A percentile compares a stretch with the other conserved stretches of the same genome.
Conservation (phyloP, 2,888 invertebrate species). For the Stenodera caucasica region DNA sequence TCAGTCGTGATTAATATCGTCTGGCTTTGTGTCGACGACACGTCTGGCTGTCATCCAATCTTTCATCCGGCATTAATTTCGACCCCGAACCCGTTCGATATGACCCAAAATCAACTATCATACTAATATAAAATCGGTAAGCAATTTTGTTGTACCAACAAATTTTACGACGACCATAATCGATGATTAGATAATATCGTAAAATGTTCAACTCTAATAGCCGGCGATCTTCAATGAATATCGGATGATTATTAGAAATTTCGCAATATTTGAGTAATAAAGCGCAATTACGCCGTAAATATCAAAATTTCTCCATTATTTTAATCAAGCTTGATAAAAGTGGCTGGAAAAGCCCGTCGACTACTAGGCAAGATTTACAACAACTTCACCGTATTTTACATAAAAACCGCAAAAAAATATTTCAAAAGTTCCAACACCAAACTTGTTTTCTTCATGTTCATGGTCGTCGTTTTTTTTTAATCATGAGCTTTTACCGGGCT, state of each 20-base stretch:
- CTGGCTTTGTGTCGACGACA: neutral
- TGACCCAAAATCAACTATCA: neutral
- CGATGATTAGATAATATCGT: neutral
- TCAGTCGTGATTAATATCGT: neutral
- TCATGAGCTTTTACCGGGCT: neutral
- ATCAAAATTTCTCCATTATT: neutral
- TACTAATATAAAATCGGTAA: neutral
- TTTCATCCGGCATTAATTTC: neutral
- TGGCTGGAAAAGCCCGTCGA: slow-evolving; percentile 1
- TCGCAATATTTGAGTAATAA: too few species aligned
- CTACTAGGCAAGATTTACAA: neutral
- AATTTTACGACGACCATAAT: neutral
- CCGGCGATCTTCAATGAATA: too few species aligned
- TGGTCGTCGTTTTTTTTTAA: neutral
- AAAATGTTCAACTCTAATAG: neutral
- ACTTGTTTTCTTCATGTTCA: neutral
- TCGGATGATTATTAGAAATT: too few species aligned
- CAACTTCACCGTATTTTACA: neutral
- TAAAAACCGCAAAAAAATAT: neutral
- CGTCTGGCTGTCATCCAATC: slow-evolving; percentile 4
- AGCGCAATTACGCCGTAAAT: slow-evolving; percentile 1
- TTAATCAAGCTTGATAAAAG: neutral
- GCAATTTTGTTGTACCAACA: neutral
- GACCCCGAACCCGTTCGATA: neutral
- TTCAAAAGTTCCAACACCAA: neutral